Conservation (phyloP, 2,797 vertebrate genomes). For the Scolopax rusticola region DNA sequence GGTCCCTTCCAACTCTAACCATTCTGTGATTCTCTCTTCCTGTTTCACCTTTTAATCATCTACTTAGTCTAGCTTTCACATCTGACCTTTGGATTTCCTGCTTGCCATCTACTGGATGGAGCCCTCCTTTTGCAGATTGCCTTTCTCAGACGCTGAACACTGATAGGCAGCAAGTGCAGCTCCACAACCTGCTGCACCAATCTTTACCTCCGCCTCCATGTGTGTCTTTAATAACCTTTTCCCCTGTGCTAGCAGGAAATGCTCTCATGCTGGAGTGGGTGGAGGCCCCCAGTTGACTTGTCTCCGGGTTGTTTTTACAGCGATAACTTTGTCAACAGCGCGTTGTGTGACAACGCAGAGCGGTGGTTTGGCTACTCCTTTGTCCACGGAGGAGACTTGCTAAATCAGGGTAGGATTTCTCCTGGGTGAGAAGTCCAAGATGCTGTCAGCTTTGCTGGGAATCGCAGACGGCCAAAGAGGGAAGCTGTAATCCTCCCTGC, state of each 20-base stretch:
- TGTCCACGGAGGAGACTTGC: not conserved
- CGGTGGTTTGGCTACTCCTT: not conserved
- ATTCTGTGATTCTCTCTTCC: not conserved
- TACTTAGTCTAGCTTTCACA: accelerated
- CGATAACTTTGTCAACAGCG: not conserved
- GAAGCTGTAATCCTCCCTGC: conserved; percentile 3
- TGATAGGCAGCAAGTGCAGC: not conserved
- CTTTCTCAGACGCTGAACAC: not conserved
- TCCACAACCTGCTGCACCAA: not conserved
- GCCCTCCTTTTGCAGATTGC: not conserved
- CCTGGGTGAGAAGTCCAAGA: conserved; percentile 49
- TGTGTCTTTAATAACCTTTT: not conserved
- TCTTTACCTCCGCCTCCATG: not conserved
- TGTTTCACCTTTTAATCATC: not conserved
- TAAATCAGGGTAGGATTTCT: conserved; percentile 33
- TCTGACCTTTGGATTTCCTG: not conserved
- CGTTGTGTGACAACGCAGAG: not conserved
- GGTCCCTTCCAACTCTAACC: not conserved
- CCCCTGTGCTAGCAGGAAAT: not conserved
- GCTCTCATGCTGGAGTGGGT: not conserved
- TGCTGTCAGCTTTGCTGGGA: conserved; percentile 31
- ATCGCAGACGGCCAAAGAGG: not conserved
- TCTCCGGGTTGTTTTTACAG: not conserved
- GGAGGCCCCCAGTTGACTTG: not conserved
- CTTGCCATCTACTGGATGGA: not conserved